These are phyloP conservation scores for Mola mola DNA, from an alignment of 2,113 vertebrate genomes.

Conservation along the genomic window DNA sequence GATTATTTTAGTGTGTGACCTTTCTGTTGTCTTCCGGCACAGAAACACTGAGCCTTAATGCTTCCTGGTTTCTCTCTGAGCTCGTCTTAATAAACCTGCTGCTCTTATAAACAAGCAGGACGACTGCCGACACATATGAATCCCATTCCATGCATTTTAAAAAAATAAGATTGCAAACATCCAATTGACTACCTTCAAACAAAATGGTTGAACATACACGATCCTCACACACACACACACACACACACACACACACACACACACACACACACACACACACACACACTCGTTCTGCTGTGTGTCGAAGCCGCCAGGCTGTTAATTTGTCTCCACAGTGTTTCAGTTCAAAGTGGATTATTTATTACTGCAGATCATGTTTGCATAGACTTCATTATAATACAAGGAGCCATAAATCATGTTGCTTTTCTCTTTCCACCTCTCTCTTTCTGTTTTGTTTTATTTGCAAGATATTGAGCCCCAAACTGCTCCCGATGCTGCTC, in stretches of 20 bases:
- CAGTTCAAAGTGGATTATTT: constrained; percentile 61
- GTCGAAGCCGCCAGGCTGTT: constrained; percentile 21
- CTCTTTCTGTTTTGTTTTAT: no score
- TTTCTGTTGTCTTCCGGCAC: background rate
- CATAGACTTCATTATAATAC: constrained; percentile 61
- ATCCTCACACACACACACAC: no score
- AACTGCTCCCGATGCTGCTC: no score
- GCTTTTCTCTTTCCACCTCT: constrained; percentile 43
- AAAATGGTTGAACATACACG: no score
- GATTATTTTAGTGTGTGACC: constrained; percentile 1
- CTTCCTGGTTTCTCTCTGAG: background rate
- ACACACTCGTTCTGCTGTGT: no score
- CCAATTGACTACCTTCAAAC: no score
- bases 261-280: background rate
- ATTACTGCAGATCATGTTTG: constrained; percentile 56
- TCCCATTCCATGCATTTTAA: no score
- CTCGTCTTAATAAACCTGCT: constrained; percentile 10
- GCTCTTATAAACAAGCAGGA: background rate
- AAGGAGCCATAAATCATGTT: constrained; percentile 58
- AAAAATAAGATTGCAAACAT: no score
- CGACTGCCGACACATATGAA: no score
- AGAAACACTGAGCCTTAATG: background rate
- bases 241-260: no score
- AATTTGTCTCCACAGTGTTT: constrained; percentile 46
- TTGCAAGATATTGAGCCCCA: no score